phyloP scores from a whole-genome alignment of 2,113 vertebrate species.

The Entomyzon cyanotis region DNA sequence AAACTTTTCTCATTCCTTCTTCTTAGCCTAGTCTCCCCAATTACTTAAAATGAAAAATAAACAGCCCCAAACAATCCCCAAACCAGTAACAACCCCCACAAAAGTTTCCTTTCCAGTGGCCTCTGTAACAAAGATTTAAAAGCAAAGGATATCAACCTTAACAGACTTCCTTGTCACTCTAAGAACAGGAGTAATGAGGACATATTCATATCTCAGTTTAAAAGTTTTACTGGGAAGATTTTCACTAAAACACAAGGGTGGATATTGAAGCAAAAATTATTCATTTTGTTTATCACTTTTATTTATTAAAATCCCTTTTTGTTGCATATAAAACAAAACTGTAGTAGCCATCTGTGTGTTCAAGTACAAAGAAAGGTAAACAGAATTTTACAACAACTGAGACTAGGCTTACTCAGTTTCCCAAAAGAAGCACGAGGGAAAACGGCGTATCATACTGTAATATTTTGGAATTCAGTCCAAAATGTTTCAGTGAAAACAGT shows the following conservation, averaged over 20 bases:
- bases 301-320: not conserved
- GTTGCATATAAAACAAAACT: not conserved
- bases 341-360: not conserved
- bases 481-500: not conserved
- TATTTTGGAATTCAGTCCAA: not conserved
- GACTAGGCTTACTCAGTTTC: not conserved
- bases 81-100: rapidly evolving
- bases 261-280: not conserved
- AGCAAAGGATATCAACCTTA: not conserved
- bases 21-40: not conserved
- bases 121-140: not conserved
- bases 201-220: not conserved
- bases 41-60: not conserved
- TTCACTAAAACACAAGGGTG: not conserved
- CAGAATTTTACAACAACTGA: not conserved
- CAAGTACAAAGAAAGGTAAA: not conserved
- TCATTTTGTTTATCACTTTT: not conserved
- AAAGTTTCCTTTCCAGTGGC: not conserved
- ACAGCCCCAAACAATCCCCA: not conserved
- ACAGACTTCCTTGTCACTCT: not conserved
- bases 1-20: not conserved
- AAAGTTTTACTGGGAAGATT: not conserved
- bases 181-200: not conserved
- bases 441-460: not conserved
- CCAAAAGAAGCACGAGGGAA: not conserved